phyloP scores from a whole-genome alignment of 2,888 invertebrate species.

The Spilosoma lubricipeda region DNA sequence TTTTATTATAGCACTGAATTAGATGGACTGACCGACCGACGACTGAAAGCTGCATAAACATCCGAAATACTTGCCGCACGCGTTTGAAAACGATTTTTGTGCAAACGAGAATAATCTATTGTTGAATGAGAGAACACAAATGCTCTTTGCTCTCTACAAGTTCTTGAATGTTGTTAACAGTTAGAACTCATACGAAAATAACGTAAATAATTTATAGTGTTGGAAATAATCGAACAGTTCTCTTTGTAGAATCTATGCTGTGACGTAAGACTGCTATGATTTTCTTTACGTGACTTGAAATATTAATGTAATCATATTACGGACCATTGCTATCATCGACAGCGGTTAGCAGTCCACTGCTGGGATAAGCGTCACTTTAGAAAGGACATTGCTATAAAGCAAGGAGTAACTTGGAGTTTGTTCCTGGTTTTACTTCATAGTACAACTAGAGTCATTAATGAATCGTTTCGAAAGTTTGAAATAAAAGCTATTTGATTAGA shows the following conservation, averaged over 20 bases:
- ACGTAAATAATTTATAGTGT: slow-evolving; percentile 13
- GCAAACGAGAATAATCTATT: slow-evolving; percentile 24
- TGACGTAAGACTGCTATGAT: neutral
- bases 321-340: neutral
- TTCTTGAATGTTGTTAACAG: slow-evolving; percentile 4
- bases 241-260: slow-evolving; percentile 3
- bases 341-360: too few species aligned
- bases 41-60: slow-evolving; percentile 20
- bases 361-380: too few species aligned
- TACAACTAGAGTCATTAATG: too few species aligned
- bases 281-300: neutral
- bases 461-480: too few species aligned
- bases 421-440: too few species aligned
- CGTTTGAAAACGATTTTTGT: slow-evolving; percentile 29
- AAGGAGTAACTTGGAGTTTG: too few species aligned
- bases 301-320: neutral
- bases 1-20: slow-evolving; percentile 69
- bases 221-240: slow-evolving; percentile 3
- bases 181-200: slow-evolving; percentile 12
- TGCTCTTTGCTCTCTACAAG: neutral
- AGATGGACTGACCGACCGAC: slow-evolving; percentile 59
- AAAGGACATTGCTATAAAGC: too few species aligned
- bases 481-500: too few species aligned
- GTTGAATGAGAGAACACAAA: slow-evolving; percentile 23
- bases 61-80: slow-evolving; percentile 17